Conservation (phyloP, 2,888 invertebrate species). For the Actias luna region DNA sequence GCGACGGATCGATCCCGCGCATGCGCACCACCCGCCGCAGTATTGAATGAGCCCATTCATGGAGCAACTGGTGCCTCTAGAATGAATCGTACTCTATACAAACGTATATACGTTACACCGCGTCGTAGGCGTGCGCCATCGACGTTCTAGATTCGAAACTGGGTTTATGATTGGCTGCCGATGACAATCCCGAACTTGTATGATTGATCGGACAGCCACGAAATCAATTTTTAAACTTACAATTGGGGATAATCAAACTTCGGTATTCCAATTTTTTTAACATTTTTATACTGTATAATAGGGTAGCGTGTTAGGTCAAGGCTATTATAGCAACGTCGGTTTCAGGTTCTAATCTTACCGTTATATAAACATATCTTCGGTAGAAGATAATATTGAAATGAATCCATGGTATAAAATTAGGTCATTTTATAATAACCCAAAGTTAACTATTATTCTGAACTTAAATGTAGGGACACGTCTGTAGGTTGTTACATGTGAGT, state of each 20-base stretch:
- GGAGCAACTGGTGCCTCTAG: slow-evolving; percentile 66
- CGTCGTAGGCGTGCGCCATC: slow-evolving; percentile 28
- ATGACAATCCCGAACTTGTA: slow-evolving; percentile 14
- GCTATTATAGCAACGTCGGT: no score
- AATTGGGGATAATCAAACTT: neutral
- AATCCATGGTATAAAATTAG: no score
- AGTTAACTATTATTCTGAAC: no score
- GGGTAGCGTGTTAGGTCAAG: no score
- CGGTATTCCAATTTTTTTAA: neutral
- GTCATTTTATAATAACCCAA: no score
- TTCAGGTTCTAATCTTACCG: no score
- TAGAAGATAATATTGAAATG: no score
- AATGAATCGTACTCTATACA: slow-evolving; percentile 45
- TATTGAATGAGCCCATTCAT: slow-evolving; percentile 75
- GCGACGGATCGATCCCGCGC: slow-evolving; percentile 60
- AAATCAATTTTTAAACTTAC: neutral
- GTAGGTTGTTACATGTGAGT: no score
- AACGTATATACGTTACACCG: slow-evolving; percentile 29
- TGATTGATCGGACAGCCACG: slow-evolving; percentile 1
- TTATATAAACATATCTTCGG: no score
- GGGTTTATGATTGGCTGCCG: slow-evolving; percentile 31
- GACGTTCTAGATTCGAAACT: slow-evolving; percentile 24
- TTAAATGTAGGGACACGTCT: no score
- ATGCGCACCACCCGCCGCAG: slow-evolving; percentile 46
- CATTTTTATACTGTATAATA: no score